Percentiles rank a stretch among this genome's conserved stretches.
These are phyloP conservation scores for Drosophila jambulina DNA, from an alignment of 1,140 invertebrate species.

Conservation along the genomic window DNA sequence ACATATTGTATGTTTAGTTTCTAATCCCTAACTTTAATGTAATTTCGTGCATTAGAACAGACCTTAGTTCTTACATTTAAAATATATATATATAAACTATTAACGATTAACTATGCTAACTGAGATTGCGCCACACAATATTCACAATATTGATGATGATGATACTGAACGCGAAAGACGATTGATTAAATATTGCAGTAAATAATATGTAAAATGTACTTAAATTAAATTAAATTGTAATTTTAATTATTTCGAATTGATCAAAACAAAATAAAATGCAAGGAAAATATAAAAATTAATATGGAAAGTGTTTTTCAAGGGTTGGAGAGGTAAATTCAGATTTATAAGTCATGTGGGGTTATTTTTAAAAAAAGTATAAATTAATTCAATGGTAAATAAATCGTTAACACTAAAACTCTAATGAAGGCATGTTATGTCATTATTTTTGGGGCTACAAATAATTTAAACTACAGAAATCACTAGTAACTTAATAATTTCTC, in stretches of 20 bases:
- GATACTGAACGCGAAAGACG: conserved; percentile 17
- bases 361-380: background rate
- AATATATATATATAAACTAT: conserved; percentile 43
- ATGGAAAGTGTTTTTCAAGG: background rate
- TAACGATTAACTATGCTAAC: conserved; percentile 51
- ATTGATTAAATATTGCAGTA: conserved; percentile 67
- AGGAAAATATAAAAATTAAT: conserved; percentile 47
- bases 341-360: no score
- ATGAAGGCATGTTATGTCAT: no score
- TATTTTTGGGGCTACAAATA: no score
- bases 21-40: conserved; percentile 59
- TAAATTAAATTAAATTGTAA: conserved; percentile 84
- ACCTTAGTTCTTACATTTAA: conserved; percentile 60
- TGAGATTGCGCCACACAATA: conserved; percentile 50
- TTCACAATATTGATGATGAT: conserved; percentile 45
- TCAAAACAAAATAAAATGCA: conserved; percentile 72
- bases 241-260: conserved; percentile 83
- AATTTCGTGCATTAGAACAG: conserved; percentile 69
- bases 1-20: conserved; percentile 79
- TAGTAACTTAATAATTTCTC: background rate
- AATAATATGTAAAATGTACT: conserved; percentile 79
- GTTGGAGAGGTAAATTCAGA: no score
- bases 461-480: background rate
- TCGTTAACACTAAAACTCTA: background rate
- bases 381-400: background rate